Evolutionary conservation across 2,113 vertebrate genomes (phyloP), one percentile per base, ranked within the genome.

Genomic region (Prietella phreatophila): DNA sequence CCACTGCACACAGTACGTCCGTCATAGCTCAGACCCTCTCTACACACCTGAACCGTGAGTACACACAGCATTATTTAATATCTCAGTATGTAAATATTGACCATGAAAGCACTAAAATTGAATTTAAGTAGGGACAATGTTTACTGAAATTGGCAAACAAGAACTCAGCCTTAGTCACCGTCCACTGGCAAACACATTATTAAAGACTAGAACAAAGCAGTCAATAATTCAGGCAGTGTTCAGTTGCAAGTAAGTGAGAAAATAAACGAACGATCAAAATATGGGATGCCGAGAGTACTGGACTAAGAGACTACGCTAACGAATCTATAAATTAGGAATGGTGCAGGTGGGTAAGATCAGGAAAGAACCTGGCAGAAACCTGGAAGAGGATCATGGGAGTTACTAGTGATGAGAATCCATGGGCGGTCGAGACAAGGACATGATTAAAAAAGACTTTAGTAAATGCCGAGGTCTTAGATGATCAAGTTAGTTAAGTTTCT

Each of bases 41-140:
- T 99, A 99, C 55, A 99, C 98, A n/a, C 98, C 98, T 60, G 98
- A 99, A 91, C 98, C 98, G 98, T 99, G 91, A 99, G 98, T 97
- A 89, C 50, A 58, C 60, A 36, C 71, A 75, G 1, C 56, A 60
- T 30, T 42, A 25, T 27, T 76, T 82, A 22, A 55, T 87, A 87
- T 25, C 60, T 22, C 22, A 9, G 42, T 73, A 33, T 65, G 0
- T 0, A 81, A 53, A 65, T 65, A 87, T 88, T 65, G 19, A 73
- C 17, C 4, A 22, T 42, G 53, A 63, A 61, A 13, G 56, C 53
- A 30, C n/a, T 55, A 22, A 55, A 81, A 56, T 10, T 58, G 5
- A n/a, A n/a, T 53, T 53, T 9, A 36, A 33, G 7, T 30, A 1
- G 50, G 60, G 27, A 7, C 15, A 53, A 50, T 11, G 14, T 67